Evolutionary conservation across 35 echinoderm and acorn worm species (phyloP).

Genomic region (Eucidaris tribuloides): DNA sequence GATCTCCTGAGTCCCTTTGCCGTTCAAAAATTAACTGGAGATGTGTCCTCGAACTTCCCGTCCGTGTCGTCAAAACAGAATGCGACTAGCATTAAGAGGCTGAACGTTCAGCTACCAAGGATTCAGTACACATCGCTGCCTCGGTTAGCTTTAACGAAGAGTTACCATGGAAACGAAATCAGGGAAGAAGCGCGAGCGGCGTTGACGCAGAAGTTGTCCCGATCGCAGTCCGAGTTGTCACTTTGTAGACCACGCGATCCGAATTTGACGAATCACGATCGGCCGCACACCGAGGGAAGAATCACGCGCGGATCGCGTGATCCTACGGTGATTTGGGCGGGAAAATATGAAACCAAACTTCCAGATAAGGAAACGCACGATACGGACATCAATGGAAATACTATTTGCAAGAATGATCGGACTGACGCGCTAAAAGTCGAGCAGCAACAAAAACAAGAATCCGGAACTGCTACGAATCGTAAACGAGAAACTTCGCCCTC

Average conservation of each 20-base stretch:
- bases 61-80: neutral
- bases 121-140: neutral
- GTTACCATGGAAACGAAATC: neutral
- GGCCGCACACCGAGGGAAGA: constrained; percentile 4
- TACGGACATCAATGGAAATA: neutral
- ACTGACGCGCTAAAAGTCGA: neutral
- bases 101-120: constrained; percentile 1
- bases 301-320: neutral
- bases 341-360: too few species aligned
- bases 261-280: neutral
- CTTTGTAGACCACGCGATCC: neutral
- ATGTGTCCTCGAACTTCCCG: neutral
- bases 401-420: neutral
- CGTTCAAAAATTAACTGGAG: constrained; percentile 1
- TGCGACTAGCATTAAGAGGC: neutral
- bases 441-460: neutral
- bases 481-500: neutral
- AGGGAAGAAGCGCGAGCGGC: neutral
- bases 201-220: neutral
- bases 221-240: constrained; percentile 10
- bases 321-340: too few species aligned
- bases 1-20: constrained; percentile 1
- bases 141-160: neutral
- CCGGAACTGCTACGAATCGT: neutral
- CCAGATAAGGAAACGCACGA: neutral